These are phyloP conservation scores for Lagopus leucura DNA, from an alignment of 2,113 vertebrate genomes.

Conservation along the genomic window DNA sequence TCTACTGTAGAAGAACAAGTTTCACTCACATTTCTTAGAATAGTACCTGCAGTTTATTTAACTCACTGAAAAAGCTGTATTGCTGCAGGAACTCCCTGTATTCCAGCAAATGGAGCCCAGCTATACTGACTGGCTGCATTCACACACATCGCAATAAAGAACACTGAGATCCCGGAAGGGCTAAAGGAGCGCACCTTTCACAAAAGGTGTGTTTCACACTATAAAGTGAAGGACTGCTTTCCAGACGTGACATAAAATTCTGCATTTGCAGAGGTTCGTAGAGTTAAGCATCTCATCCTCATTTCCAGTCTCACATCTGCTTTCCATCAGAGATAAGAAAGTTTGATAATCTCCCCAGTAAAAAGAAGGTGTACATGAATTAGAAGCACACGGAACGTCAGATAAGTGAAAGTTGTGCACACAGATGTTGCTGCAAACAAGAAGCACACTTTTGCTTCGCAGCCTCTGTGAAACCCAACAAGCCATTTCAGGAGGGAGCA, in stretches of 20 bases:
- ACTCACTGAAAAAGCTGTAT: not conserved
- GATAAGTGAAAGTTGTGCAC: not conserved
- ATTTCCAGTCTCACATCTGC: not conserved
- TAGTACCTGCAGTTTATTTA: not conserved
- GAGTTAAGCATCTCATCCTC: not conserved
- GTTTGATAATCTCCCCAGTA: constrained; percentile 22
- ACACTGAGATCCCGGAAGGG: not conserved
- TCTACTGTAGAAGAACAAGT: not conserved
- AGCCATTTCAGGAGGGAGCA: not conserved
- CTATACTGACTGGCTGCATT: not conserved
- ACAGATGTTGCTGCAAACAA: not conserved
- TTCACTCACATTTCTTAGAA: not conserved
- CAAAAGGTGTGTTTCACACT: fast-evolving
- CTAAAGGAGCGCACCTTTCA: fast-evolving
- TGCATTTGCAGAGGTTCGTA: not conserved
- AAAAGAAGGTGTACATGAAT: not conserved
- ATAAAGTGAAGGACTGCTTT: not conserved
- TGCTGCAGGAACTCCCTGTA: not conserved
- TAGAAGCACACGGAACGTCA: not conserved
- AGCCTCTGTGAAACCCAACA: not conserved
- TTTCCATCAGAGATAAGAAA: constrained; percentile 45
- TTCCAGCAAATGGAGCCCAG: not conserved
- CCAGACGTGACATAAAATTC: fast-evolving
- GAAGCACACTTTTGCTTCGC: not conserved
- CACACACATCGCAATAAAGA: not conserved